Base-by-base conservation (phyloP, 2,888 invertebrate genomes). In the Orchesella flavescens region DNA sequence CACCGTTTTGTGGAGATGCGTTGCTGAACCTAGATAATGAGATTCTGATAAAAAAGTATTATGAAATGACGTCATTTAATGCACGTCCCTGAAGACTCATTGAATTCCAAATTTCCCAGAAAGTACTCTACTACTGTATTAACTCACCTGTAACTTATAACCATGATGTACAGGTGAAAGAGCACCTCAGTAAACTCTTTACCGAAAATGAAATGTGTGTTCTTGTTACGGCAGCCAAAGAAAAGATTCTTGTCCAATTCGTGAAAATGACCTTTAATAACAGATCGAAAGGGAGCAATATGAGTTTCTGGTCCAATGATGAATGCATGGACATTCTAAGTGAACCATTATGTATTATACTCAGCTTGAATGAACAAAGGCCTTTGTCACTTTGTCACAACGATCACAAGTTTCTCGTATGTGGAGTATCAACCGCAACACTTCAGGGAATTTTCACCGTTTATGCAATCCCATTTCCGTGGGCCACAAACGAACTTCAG, bases 261-360 rank as follows among this genome's bases (percentile, higher is more conserved):
- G 0, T 89, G 89, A 10, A 84, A 84, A 19, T 93, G 91, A 88
- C 95, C 93, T 87, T 94, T 93, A n/a, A 98, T 92, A 66, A 95
- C 92, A 87, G 95, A 95, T 86, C 98, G 92, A 90, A 99, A 98
- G 0, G 99, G 98, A 0, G 99, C 98, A 24, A 98, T 92, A 0
- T 99, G 99, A 0, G 99, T 99, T 21, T 99, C 99, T 15, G 98
- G 96, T 0, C 98, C 99, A 46, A 99, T 93, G 92, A 99, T 93
- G 84, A 99, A 94, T 34, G 95, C 91, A 0, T 97, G 96, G 0
- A 89, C 91, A n/a, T 89, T 89, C 93, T 93, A 90, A 73, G 91
- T 90, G 81, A 84, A 57, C 1, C 24, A 53, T 65, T 12, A 72
- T 34, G 82, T 49, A 53, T 71, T 69, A 34, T n/a, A n/a, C n/a